phyloP scores from a whole-genome alignment of 2,113 vertebrate genomes.

The Hydrolagus affinis region DNA sequence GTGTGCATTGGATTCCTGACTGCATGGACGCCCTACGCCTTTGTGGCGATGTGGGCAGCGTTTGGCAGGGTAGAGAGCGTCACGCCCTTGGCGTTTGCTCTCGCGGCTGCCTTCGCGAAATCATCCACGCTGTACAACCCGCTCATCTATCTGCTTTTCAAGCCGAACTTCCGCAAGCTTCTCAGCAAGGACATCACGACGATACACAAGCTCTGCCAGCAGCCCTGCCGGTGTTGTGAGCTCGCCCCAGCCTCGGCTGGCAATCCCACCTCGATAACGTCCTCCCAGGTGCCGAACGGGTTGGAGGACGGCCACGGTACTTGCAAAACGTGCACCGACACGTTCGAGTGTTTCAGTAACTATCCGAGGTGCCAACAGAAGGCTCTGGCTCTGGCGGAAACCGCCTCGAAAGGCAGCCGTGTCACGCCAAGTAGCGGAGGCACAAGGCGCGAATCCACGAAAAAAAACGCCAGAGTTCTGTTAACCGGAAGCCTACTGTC shows the following conservation, averaged over 20 bases:
- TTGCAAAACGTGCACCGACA: slow-evolving; percentile 35
- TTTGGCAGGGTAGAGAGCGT: slow-evolving; percentile 51
- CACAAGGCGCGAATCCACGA: slow-evolving; percentile 36
- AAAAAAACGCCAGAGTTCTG: slow-evolving; percentile 37
- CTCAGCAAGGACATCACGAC: slow-evolving; percentile 46
- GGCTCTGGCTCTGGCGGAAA: slow-evolving; percentile 24
- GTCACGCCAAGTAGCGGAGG: slow-evolving; percentile 34
- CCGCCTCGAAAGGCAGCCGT: slow-evolving; percentile 25
- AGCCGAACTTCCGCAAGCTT: slow-evolving; percentile 66
- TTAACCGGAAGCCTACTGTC: slow-evolving; percentile 35
- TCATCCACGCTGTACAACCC: slow-evolving; percentile 75
- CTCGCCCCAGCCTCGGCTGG: slow-evolving; percentile 36
- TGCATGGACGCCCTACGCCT: slow-evolving; percentile 71
- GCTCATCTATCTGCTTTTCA: slow-evolving; percentile 62
- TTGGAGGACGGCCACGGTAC: slow-evolving; percentile 29
- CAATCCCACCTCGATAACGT: slow-evolving; percentile 33
- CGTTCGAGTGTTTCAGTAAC: slow-evolving; percentile 40
- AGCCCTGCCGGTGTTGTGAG: slow-evolving; percentile 37
- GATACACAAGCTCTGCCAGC: slow-evolving; percentile 42
- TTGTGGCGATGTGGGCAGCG: slow-evolving; percentile 63
- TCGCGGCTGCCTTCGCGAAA: slow-evolving; percentile 65
- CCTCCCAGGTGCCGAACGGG: background rate
- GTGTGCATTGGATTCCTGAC: slow-evolving; percentile 71
- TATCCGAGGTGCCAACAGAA: slow-evolving; percentile 37
- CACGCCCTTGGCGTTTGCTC: slow-evolving; percentile 61